Evolutionary conservation across 1,140 invertebrate genomes (phyloP), one percentile per base, ranked within the genome.

Genomic region (Macrocentrus cingulum): DNA sequence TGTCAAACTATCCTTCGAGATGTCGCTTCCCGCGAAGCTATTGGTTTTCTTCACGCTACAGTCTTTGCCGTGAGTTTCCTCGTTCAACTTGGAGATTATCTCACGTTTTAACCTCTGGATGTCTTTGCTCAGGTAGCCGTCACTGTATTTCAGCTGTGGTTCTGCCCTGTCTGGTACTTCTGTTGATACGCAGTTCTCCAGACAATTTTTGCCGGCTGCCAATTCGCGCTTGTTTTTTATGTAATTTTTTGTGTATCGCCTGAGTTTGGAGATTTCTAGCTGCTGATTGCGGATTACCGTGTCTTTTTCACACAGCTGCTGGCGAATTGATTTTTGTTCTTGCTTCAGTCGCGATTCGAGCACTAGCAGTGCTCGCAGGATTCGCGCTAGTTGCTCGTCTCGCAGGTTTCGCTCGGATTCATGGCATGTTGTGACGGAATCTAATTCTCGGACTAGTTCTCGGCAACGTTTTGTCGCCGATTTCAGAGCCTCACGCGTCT

Each of bases 271-370:
- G 46, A 91, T 89, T 68, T 90, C 86, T 52, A 84, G 79, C 65
- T 85, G 84, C 67, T 90, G 89, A 50, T 83, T 81, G 58, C 83
- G 82, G 22, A 91, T 89, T 15, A 88, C 82, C 65, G 82, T 84
- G 67, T 90, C 88, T 67, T 88, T 88, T 64, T 88, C 86, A 34
- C 82, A 80, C 1, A 91, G 77, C 48, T 87, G 81, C 36, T 84
- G 83, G 29, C 83, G 82, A 36, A 91, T 89, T 61, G 83, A 84
- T 65, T 87, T 87, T 66, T 90, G 88, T 70, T 91, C 89, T 66
- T 87, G 83, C n/a, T 84, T 83, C 1, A 90, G 73, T n/a, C 86
- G 77, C 0, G 87, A 85, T 67, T 91, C 88, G 11, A 90, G 81
- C 15, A 87, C 80, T 8, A 90, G 79, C 19, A 91, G 70, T 1